phyloP scores from a whole-genome alignment of 2,888 invertebrate species.

The Hemaris fuciformis region DNA sequence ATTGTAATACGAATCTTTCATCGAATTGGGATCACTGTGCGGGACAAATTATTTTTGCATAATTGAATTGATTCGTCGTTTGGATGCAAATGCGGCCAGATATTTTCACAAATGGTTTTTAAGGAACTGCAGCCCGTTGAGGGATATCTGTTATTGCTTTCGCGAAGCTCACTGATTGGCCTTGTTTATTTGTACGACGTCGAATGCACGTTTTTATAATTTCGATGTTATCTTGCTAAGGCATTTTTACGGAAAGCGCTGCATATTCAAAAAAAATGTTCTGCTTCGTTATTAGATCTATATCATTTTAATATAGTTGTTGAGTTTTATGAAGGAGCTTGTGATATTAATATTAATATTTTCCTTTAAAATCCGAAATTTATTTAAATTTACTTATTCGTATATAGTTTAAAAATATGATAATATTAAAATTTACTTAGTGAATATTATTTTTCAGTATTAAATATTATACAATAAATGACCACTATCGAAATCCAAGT shows the following conservation, averaged over 20 bases:
- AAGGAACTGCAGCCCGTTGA: constrained; percentile 1
- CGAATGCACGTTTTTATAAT: constrained; percentile 2
- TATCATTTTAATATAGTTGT: background rate
- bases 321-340: background rate
- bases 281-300: background rate
- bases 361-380: too few relatives aligned
- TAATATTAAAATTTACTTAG: too few relatives aligned
- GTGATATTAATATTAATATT: background rate
- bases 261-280: background rate
- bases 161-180: background rate
- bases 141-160: constrained; percentile 11
- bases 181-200: constrained; percentile 1
- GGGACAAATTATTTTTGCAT: constrained; percentile 57
- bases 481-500: too few relatives aligned
- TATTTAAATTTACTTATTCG: too few relatives aligned
- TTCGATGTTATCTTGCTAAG: background rate
- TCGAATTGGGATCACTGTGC: constrained; percentile 59
- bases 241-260: background rate
- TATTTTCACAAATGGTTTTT: constrained; percentile 41
- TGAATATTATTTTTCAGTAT: too few relatives aligned
- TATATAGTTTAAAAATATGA: too few relatives aligned
- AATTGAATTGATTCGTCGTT: constrained; percentile 64
- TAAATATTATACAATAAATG: background rate
- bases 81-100: constrained; percentile 61
- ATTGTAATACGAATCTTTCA: constrained; percentile 47